A percentile compares a stretch with the other conserved stretches of the same genome.
These are phyloP conservation scores for Mormyrus lacerda DNA, from an alignment of 2,113 vertebrate genomes.

Conservation along the genomic window DNA sequence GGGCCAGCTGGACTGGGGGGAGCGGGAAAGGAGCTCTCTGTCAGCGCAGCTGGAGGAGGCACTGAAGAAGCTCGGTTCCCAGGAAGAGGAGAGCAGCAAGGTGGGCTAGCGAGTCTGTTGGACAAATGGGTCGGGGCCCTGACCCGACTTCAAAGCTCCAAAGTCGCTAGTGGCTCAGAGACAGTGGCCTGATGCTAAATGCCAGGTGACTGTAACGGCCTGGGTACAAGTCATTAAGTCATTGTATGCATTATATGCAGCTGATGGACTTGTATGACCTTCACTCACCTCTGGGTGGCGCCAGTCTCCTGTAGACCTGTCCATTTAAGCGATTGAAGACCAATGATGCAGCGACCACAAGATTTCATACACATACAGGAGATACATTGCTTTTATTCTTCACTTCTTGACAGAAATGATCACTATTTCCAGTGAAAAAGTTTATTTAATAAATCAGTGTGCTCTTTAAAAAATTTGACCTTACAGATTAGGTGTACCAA, in stretches of 20 bases:
- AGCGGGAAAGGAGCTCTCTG: slow-evolving; percentile 69
- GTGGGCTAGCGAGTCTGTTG: slow-evolving; percentile 44
- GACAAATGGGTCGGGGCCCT: background rate
- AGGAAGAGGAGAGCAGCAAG: slow-evolving; percentile 70
- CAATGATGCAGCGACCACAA: background rate
- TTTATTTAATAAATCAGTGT: background rate
- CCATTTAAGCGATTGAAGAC: background rate
- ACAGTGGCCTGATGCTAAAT: background rate
- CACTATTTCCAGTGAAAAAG: background rate
- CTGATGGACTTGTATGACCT: background rate
- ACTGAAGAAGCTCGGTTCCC: slow-evolving; percentile 59
- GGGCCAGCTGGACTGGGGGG: slow-evolving; percentile 61
- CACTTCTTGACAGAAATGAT: background rate
- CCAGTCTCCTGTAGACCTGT: slow-evolving; percentile 30
- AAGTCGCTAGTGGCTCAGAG: background rate
- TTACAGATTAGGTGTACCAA: background rate
- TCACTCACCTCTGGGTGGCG: slow-evolving; percentile 47
- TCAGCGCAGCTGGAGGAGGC: slow-evolving; percentile 70
- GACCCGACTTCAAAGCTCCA: background rate
- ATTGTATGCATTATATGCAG: background rate
- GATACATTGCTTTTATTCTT: background rate
- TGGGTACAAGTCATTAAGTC: background rate
- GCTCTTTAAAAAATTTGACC: background rate
- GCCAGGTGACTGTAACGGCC: background rate
- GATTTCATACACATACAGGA: background rate